Percentiles rank a stretch among this genome's conserved stretches.
These are phyloP conservation scores for Menidia menidia DNA, from an alignment of 2,797 vertebrate genomes.

Conservation along the genomic window DNA sequence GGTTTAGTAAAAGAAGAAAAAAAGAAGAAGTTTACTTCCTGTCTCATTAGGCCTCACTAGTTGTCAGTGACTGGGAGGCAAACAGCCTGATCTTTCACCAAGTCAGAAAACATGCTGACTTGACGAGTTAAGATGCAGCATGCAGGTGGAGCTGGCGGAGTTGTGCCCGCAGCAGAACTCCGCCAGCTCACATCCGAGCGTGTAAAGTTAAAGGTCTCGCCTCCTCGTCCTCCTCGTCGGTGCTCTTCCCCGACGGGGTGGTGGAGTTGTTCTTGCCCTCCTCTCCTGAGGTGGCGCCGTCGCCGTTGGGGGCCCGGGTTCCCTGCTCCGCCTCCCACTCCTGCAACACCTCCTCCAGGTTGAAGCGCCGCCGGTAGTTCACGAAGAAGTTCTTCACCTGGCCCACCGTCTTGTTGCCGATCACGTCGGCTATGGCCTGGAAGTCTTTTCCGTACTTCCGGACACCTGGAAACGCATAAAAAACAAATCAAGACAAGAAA, in stretches of 20 bases:
- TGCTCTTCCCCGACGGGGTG: constrained; percentile 95
- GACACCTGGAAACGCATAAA: constrained; percentile 84
- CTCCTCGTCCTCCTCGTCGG: constrained; percentile 95
- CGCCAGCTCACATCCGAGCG: background rate
- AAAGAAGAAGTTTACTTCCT: no score
- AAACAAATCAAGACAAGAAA: background rate
- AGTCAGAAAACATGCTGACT: no score
- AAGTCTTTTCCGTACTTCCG: constrained; percentile 99
- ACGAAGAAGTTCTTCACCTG: constrained; percentile 99
- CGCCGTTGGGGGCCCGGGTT: constrained; percentile 91
- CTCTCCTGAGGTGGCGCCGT: constrained; percentile 91
- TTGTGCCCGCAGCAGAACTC: background rate
- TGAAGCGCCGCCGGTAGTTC: constrained; percentile 99
- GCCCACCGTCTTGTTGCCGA: constrained; percentile 98
- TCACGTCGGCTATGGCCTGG: constrained; percentile 99
- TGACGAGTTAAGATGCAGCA: background rate
- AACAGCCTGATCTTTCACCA: no score
- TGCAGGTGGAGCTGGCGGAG: background rate
- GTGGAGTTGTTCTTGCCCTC: constrained; percentile 94
- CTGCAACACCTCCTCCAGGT: constrained; percentile 99
- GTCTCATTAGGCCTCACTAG: no score
- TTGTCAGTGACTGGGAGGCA: no score
- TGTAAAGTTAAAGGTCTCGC: constrained; percentile 40
- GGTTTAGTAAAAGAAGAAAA: no score
- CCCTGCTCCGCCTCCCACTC: constrained; percentile 99